Evolutionary conservation across 2,113 vertebrate genomes (phyloP).

Genomic region (Rhynchomys soricoides): DNA sequence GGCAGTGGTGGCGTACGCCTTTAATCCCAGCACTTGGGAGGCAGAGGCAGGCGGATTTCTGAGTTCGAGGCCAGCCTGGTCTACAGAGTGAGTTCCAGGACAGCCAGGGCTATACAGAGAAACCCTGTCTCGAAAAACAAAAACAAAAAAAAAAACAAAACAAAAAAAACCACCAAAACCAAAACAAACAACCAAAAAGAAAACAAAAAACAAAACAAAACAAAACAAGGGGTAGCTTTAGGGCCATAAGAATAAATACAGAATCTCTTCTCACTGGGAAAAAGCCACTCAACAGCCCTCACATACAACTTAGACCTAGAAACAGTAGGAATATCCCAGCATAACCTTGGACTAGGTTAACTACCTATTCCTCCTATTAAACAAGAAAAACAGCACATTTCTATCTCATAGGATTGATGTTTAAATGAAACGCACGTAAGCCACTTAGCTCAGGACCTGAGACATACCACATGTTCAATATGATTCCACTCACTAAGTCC

Average conservation of each 20-base stretch:
- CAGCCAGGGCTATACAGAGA: too few relatives aligned
- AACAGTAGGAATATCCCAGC: slow-evolving; percentile 7
- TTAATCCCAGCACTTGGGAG: too few relatives aligned
- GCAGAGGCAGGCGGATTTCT: too few relatives aligned
- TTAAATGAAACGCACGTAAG: neutral
- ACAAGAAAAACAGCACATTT: neutral
- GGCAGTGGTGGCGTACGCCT: too few relatives aligned
- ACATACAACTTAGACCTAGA: neutral
- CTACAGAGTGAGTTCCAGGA: too few relatives aligned
- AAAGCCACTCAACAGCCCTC: neutral
- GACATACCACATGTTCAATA: neutral
- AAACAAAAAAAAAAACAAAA: too few relatives aligned
- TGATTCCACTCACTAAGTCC: neutral
- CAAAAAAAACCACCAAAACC: too few relatives aligned
- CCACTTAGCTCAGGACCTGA: neutral
- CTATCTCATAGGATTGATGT: neutral
- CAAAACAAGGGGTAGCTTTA: too few relatives aligned
- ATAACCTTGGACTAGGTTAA: neutral
- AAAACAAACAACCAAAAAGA: too few relatives aligned
- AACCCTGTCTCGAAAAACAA: too few relatives aligned
- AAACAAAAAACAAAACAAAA: too few relatives aligned
- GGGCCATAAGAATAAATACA: neutral
- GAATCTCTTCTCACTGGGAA: neutral
- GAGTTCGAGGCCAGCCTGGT: too few relatives aligned
- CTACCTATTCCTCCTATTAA: neutral